A percentile compares a stretch with the other conserved stretches of the same genome.
Evolutionary conservation across 2,113 vertebrate species (phyloP).

Genomic region (zebrafish (Danio rerio)): GRCz12tu NC_133181.1:31628501-31629000

Average conservation of each 20-base stretch:
- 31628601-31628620: constrained; percentile 26
- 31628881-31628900: neutral
- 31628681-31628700: neutral
- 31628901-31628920: constrained; percentile 16
- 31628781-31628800: neutral
- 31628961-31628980: neutral
- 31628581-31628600: constrained; percentile 31
- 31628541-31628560: constrained; percentile 40
- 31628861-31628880: neutral
- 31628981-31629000: too few relatives aligned
- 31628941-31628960: neutral
- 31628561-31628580: constrained; percentile 26
- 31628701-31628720: neutral
- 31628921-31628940: neutral
- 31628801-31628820: neutral
- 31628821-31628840: neutral
- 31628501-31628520: constrained; percentile 40
- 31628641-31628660: neutral
- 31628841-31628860: neutral
- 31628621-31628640: constrained; percentile 9
- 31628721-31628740: neutral
- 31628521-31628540: constrained; percentile 38
- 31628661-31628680: neutral
- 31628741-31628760: neutral
- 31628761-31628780: neutral